Percentiles rank a stretch among this genome's conserved stretches.
These are phyloP conservation scores for Heliconius aoede DNA, from an alignment of 2,888 invertebrate genomes.

Conservation along the genomic window DNA sequence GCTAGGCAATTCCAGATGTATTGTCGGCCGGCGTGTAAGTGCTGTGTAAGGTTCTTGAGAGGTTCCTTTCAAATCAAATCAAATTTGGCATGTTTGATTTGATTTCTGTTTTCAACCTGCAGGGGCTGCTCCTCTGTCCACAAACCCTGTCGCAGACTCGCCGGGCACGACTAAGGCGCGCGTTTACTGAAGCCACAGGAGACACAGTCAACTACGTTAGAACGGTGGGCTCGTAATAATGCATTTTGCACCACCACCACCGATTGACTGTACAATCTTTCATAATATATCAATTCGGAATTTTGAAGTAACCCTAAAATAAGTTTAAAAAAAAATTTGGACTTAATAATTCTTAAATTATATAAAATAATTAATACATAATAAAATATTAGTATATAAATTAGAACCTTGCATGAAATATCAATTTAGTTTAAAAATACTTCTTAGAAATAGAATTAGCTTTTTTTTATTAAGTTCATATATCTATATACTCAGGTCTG, in stretches of 20 bases:
- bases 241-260: slow-evolving; percentile 72
- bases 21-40: slow-evolving; percentile 68
- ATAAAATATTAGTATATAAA: not conserved
- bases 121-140: slow-evolving; percentile 95
- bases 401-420: slow-evolving; percentile 10
- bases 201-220: slow-evolving; percentile 94
- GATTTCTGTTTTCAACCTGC: slow-evolving; percentile 79
- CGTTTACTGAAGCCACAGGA: slow-evolving; percentile 94
- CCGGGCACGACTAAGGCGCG: slow-evolving; percentile 92
- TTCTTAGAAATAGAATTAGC: slow-evolving; percentile 19
- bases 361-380: not conserved
- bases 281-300: slow-evolving; percentile 32
- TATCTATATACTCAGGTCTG: too few species aligned
- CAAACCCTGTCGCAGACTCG: slow-evolving; percentile 95
- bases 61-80: slow-evolving; percentile 69
- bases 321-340: not conserved
- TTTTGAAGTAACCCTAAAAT: not conserved
- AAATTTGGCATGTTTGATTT: slow-evolving; percentile 65
- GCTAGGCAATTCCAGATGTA: slow-evolving; percentile 38
- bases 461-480: slow-evolving; percentile 7
- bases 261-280: slow-evolving; percentile 75
- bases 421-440: not conserved
- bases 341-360: slow-evolving; percentile 4
- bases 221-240: slow-evolving; percentile 87
- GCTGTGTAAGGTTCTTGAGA: slow-evolving; percentile 74